A percentile compares a stretch with the other conserved stretches of the same genome.
Conservation (phyloP, 35 echinoderm and acorn worm species). For the Holothuria glaberrima region DNA sequence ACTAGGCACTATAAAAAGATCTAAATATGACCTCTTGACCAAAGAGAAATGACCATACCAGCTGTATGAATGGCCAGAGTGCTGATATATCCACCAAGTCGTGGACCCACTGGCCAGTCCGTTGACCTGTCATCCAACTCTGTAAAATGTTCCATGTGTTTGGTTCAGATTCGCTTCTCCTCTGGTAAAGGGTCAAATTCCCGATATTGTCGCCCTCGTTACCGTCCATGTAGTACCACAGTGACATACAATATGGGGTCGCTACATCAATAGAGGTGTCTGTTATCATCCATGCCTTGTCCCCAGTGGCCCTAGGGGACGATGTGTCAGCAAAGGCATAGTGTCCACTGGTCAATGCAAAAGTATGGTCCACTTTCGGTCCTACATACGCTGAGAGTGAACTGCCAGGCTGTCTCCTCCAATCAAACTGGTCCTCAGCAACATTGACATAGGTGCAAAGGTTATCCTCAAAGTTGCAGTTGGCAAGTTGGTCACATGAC, state of each 20-base stretch:
- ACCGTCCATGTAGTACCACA: constrained; percentile 84
- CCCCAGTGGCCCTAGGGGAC: constrained; percentile 36
- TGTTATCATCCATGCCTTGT: constrained; percentile 65
- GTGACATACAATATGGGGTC: constrained; percentile 55
- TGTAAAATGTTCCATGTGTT: neutral
- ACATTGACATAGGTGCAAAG: constrained; percentile 83
- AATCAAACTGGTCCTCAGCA: constrained; percentile 28
- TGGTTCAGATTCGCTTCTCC: constrained; percentile 21
- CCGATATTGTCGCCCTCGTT: neutral
- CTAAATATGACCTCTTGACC: too few relatives aligned
- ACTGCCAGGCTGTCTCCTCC: constrained; percentile 13
- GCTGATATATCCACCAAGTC: constrained; percentile 19
- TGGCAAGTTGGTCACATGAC: constrained; percentile 50
- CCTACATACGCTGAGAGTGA: constrained; percentile 2
- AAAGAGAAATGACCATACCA: constrained; percentile 14
- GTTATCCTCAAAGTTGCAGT: constrained; percentile 85
- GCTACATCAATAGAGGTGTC: neutral
- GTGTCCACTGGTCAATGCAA: constrained; percentile 67
- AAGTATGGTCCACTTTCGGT: constrained; percentile 63
- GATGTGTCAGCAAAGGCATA: constrained; percentile 87
- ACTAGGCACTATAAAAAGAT: too few relatives aligned
- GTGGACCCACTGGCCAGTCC: constrained; percentile 15
- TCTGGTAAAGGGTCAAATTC: constrained; percentile 7
- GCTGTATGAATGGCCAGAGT: constrained; percentile 13
- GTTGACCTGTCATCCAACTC: neutral